phyloP scores from a whole-genome alignment of 2,888 invertebrate genomes.

The Synergus itoensis region DNA sequence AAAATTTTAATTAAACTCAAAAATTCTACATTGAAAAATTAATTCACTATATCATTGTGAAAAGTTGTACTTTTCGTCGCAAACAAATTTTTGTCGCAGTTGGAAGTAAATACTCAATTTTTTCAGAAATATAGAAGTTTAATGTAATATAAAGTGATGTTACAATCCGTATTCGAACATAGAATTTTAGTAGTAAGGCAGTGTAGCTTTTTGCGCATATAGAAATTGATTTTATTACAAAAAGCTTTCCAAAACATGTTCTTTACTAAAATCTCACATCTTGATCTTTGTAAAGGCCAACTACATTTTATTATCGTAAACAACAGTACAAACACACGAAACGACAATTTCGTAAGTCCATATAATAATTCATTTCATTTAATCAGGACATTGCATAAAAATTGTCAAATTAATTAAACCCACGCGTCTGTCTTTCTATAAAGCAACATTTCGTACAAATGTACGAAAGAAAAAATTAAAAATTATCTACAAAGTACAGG shows the following conservation, averaged over 20 bases:
- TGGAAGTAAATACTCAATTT: constrained; percentile 24
- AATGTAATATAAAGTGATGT: constrained; percentile 61
- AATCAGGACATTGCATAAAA: not conserved
- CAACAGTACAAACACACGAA: not conserved
- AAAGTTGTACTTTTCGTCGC: not conserved
- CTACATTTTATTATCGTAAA: not conserved
- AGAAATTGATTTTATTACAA: constrained; percentile 4
- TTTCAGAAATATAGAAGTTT: constrained; percentile 65
- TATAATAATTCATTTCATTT: not conserved
- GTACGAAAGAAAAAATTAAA: constrained; percentile 57
- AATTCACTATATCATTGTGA: not conserved
- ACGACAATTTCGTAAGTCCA: not conserved
- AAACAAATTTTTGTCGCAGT: not conserved
- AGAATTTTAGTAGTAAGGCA: constrained; percentile 27
- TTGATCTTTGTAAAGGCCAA: not conserved
- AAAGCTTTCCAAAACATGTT: constrained; percentile 4
- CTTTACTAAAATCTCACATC: not conserved
- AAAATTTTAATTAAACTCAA: too few relatives aligned
- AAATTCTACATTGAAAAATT: too few relatives aligned
- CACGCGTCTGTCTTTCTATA: not conserved
- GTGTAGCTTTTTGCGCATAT: constrained; percentile 3
- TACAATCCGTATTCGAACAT: constrained; percentile 54
- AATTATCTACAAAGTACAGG: constrained; percentile 69
- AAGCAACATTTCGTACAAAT: not conserved
- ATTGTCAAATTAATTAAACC: not conserved